Conservation (phyloP, 1,140 invertebrate species). For the Sitophilus oryzae region DNA sequence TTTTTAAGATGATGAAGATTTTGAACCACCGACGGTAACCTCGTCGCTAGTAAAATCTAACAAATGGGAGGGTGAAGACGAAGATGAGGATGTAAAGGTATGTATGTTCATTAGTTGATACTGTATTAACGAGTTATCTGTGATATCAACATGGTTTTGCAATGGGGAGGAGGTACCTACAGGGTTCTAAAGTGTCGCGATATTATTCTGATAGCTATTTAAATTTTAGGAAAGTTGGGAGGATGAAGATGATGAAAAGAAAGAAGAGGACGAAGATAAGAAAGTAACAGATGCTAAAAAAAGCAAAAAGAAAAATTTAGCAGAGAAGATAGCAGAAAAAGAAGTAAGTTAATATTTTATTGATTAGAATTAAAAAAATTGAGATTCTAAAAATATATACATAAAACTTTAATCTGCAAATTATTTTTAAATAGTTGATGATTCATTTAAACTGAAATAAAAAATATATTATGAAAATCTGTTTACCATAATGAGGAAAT, state of each 20-base stretch:
- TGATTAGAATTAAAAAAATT: too few species aligned
- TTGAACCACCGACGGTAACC: slow-evolving; percentile 33
- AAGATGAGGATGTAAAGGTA: slow-evolving; percentile 80
- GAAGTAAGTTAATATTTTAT: slow-evolving; percentile 51
- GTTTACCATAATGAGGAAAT: too few species aligned
- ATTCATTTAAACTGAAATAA: too few species aligned
- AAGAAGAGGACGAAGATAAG: slow-evolving; percentile 49
- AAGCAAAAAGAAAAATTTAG: slow-evolving; percentile 59
- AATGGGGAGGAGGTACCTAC: too few species aligned
- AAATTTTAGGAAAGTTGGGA: slow-evolving; percentile 74
- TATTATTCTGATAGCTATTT: too few species aligned
- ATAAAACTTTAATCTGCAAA: too few species aligned
- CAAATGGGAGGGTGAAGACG: slow-evolving; percentile 86
- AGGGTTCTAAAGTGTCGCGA: too few species aligned
- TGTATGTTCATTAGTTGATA: background rate
- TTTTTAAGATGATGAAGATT: slow-evolving; percentile 41
- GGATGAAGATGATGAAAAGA: slow-evolving; percentile 70
- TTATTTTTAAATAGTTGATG: too few species aligned
- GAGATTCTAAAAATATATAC: too few species aligned
- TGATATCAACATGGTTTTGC: too few species aligned
- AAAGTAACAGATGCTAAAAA: slow-evolving; percentile 29
- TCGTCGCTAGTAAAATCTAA: slow-evolving; percentile 43
- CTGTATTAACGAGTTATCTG: too few species aligned
- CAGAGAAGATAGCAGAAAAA: slow-evolving; percentile 70
- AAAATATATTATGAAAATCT: too few species aligned